A percentile compares a stretch with the other conserved stretches of the same genome.
Evolutionary conservation across 37 sponge, comb jelly and placozoan species (phyloP).

Genomic region (Amphimedon queenslandica): DNA sequence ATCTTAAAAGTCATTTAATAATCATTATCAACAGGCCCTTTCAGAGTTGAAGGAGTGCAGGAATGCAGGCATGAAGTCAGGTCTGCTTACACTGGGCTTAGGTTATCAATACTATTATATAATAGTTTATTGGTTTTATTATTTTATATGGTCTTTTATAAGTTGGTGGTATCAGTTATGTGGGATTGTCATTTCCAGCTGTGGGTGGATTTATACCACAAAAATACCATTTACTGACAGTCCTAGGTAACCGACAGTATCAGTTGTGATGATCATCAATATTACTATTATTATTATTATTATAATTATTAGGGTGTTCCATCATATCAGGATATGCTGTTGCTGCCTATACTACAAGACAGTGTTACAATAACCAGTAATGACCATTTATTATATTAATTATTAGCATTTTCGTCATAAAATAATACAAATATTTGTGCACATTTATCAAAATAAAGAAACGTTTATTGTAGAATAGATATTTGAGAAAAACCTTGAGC

Average conservation of each 20-base stretch:
- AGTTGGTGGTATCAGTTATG: neutral
- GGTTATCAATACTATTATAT: neutral
- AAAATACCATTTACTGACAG: neutral
- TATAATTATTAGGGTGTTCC: neutral
- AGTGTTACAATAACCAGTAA: neutral
- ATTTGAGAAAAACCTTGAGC: neutral
- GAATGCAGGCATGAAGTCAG: conserved; percentile 8
- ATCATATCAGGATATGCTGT: neutral
- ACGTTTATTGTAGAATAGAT: neutral
- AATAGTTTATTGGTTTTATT: neutral
- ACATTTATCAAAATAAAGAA: neutral
- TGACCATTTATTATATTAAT: too few species aligned
- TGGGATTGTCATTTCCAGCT: neutral
- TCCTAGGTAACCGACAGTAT: neutral
- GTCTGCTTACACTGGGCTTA: conserved; percentile 15
- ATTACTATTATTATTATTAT: neutral
- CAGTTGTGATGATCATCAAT: neutral
- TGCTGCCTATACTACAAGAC: conserved; percentile 5
- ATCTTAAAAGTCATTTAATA: neutral
- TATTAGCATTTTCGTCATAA: too few species aligned
- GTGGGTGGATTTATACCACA: neutral
- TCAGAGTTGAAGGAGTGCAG: conserved; percentile 6
- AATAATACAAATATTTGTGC: neutral
- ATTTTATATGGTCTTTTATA: neutral
- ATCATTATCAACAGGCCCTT: conserved; percentile 6